phyloP scores from a whole-genome alignment of 2,888 invertebrate genomes.

The Hirtodrosophila duncani region DNA sequence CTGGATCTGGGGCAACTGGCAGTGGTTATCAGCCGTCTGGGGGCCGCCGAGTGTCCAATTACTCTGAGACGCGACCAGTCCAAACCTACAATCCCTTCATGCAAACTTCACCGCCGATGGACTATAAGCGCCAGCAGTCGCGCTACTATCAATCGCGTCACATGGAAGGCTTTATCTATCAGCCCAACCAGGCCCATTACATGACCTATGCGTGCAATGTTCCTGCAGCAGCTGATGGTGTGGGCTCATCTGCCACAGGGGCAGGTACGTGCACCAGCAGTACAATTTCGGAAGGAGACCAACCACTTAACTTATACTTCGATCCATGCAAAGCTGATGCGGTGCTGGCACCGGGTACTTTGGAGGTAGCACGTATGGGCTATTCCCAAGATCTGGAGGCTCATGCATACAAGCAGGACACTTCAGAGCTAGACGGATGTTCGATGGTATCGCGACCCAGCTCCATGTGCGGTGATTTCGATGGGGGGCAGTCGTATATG shows the following conservation, averaged over 20 bases:
- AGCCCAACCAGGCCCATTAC: conserved; percentile 11
- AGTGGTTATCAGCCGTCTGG: background rate
- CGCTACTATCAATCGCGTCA: conserved; percentile 48
- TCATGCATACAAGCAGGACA: conserved; percentile 6
- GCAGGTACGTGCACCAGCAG: conserved; percentile 26
- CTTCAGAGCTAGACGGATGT: conserved; percentile 12
- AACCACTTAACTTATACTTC: conserved; percentile 41
- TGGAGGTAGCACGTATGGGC: conserved; percentile 23
- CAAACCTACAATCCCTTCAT: no score
- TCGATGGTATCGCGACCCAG: background rate
- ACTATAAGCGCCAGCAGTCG: conserved; percentile 29
- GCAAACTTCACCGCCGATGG: no score
- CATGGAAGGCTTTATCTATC: conserved; percentile 27
- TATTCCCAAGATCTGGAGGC: conserved; percentile 45
- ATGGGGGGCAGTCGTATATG: conserved; percentile 36
- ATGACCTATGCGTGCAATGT: no score
- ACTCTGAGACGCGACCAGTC: no score
- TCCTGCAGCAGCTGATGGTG: no score
- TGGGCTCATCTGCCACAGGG: conserved; percentile 5
- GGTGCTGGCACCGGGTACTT: conserved; percentile 9
- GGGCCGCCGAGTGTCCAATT: conserved; percentile 8
- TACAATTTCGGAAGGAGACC: conserved; percentile 38
- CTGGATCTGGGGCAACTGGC: background rate
- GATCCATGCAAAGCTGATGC: conserved; percentile 30
- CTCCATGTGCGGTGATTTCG: conserved; percentile 32